Percentiles rank a stretch among this genome's conserved stretches.
Conservation (phyloP, 2,113 vertebrate species). For the Willisornis vidua region DNA sequence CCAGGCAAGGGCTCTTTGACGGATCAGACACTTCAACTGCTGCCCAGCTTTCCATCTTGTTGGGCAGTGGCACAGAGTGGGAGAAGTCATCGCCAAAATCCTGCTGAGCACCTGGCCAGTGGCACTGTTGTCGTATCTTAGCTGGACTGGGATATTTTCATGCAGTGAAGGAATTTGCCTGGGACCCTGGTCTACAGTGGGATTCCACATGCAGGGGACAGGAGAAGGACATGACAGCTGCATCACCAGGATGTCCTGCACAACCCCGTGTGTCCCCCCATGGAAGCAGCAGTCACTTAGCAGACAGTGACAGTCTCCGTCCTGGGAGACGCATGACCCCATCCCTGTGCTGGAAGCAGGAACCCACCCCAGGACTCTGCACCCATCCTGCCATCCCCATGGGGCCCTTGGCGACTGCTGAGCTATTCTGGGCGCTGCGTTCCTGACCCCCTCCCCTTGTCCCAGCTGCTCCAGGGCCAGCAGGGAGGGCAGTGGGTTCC, state of each 20-base stretch:
- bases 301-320: accelerated
- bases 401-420: not conserved
- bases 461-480: slow-evolving; percentile 23
- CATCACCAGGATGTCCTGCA: not conserved
- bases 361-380: not conserved
- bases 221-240: not conserved
- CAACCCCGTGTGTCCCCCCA: not conserved
- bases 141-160: not conserved
- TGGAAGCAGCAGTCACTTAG: not conserved
- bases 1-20: not conserved
- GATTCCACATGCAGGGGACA: not conserved
- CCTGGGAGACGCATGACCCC: not conserved
- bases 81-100: not conserved
- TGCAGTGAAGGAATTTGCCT: not conserved
- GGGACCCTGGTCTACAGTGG: accelerated
- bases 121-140: not conserved
- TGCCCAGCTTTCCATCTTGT: accelerated
- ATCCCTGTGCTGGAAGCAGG: not conserved
- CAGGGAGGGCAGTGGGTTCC: not conserved
- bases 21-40: not conserved
- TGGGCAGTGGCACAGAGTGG: not conserved
- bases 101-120: not conserved
- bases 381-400: accelerated
- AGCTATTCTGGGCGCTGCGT: not conserved
- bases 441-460: not conserved